Base-by-base conservation (phyloP, 2,888 invertebrate species). In the Macrosoma leucophasiata region DNA sequence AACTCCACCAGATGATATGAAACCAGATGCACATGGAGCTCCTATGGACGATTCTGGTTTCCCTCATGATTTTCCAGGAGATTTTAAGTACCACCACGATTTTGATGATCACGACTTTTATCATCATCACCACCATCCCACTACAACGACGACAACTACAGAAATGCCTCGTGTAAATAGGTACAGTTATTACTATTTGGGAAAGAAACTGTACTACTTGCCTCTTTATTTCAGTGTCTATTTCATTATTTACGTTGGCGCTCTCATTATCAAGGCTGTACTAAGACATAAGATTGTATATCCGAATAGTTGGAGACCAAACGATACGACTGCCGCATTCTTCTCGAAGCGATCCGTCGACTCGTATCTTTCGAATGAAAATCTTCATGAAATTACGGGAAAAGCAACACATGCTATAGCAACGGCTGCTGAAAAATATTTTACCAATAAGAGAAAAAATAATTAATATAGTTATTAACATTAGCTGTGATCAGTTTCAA, bases 201-300 rank as follows among this genome's bases (percentile, higher is more conserved):
- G 91, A 2, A 88, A 90, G 50, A 92, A 92, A 55, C 70, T 92
- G 18, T 92, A 91, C 86, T 92, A 91, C 58, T 77, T 92, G 41
- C 92, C 92, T 0, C 66, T 92, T 24, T 92, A 91, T 63, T 92
- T 92, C 60, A 91, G 91, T 58, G 89, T 91, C 8, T 92, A 89
- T 50, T 89, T 89, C 47, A 86, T 89, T 29, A 72, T 91, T 36
- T 92, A 92, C 54, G 89, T 92, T 0, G 89, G 89, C 2, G 89
- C 90, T 10, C 75, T 92, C 13, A 89, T 92, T 38, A 78, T 91
- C 14, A 91, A 91, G 62, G 90, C 91, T 3, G 87, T 92, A 18
- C 84, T 90, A 18, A 86, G 91, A 39, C 92, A 92, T 62, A 92
- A 91, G 67, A 90, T 92, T 33, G 84, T 85, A 9, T 87, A 88